Evolutionary conservation across 2,797 vertebrate genomes (phyloP), one percentile per base, ranked within the genome.

Genomic region (Thalassophryne amazonica): DNA sequence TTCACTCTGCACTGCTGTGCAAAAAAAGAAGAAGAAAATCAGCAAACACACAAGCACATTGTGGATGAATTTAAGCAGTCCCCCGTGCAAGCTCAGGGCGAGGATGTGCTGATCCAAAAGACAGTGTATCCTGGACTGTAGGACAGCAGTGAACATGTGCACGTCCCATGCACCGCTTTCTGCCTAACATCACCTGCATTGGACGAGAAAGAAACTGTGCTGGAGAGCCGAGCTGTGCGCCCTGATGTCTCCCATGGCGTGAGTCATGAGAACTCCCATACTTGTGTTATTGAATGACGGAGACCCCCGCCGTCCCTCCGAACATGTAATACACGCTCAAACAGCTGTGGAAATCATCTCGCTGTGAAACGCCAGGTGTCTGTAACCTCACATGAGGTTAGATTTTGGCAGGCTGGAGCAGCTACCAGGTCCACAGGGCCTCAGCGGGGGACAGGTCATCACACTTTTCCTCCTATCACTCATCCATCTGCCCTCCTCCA

Each of bases 281-380:
- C 46, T 33, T 17, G 24, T 73, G 72, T 83, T 83, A 69, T 78
- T 83, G 76, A 77, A 86, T 81, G 86, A 84, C 80, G 76, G 66
- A 80, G 73, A 82, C 78, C 81, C 78, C 74, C 55, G 59, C 76
- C 61, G 75, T 79, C 73, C 69, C 56, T 78, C 69, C 76, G 81
- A 85, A 82, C 83, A 70, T 86, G 83, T 82, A 83, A 75, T 86
- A 76, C 80, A 84, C 27, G 70, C 30, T 62, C 62, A 22, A 69
- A 63, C 86, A 86, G 76, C 84, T 85, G 86, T 72, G 50, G 65
- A 85, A 86, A 75, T 74, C 78, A 80, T 86, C 57, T 60, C 11
- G 40, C 42, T 82, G 85, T 84, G 81, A 87, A 69, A 57, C 76
- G 60, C 76, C 81, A 86, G 81, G 83, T 87, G 82, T 76, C 59